Evolutionary conservation across 2,113 vertebrate species (phyloP), one percentile per base, ranked within the genome.

Genomic region (Aspiorhynchus laticeps): DNA sequence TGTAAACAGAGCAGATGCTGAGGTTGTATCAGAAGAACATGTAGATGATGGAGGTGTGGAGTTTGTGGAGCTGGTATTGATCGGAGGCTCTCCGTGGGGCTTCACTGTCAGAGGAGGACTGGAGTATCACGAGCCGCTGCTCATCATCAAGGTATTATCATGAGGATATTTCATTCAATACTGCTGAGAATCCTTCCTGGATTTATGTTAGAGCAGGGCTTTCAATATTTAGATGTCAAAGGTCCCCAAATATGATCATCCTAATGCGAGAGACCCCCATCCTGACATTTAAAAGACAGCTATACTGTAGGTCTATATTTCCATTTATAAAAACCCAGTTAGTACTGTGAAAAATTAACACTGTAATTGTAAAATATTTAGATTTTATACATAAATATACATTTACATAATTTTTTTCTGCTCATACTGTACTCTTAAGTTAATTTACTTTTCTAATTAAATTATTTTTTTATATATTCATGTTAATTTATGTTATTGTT

Each of bases 31-130:
- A 59, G 43, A 24, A 77, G 78, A 69, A 0, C 24, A n/a, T 14
- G 61, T 6, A 5, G 33, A 38, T 73, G 87, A 48, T 31, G 79
- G 73, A 0, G 93, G 94, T 31, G 89, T 88, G 91, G 90, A 85
- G 76, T 85, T 95, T 84, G 93, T 95, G 91, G 95, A 95, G 84
- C 94, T 95, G 78, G 88, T 88, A 63, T 86, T 96, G 77, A 92
- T 61, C 56, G 96, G 96, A 31, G 95, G 94, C 31, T 95, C 96
- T 1, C 97, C 97, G 0, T 98, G 97, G 97, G 97, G 97, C 77
- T 98, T 98, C 92, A 97, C 96, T 19, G 85, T 98, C 83, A 96
- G 96, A 89, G 97, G 97, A 75, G 97, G 97, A 21, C 95, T 90
- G 1, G 97, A 98, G 89, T 96, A 97, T 87, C 88, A 95, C 3